phyloP scores from a whole-genome alignment of 2,113 vertebrate species.

The Beaufortia kweichowensis region DNA sequence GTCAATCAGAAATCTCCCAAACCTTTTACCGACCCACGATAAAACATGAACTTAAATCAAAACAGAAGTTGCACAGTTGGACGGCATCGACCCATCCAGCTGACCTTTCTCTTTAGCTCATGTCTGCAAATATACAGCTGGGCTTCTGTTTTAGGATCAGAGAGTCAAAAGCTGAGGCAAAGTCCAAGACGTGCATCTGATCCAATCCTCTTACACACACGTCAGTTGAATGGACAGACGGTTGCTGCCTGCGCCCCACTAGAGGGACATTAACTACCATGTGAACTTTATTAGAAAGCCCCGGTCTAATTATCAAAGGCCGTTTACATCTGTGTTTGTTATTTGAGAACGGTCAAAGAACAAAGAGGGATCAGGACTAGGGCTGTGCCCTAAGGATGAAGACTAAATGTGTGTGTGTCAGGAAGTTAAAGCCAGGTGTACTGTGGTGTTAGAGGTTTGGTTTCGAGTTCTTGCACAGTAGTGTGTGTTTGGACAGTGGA shows the following conservation, averaged over 20 bases:
- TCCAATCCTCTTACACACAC: constrained; percentile 36
- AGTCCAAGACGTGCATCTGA: constrained; percentile 32
- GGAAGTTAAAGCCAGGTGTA: constrained; percentile 36
- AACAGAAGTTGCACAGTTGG: constrained; percentile 3
- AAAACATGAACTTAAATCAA: not conserved
- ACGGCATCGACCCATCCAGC: not conserved
- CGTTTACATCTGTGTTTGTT: constrained; percentile 50
- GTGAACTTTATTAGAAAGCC: constrained; percentile 55
- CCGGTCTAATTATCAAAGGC: constrained; percentile 53
- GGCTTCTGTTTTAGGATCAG: constrained; percentile 26
- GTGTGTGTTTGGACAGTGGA: not conserved
- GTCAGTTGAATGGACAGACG: constrained; percentile 7
- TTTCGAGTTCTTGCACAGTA: not conserved
- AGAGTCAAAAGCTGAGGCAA: constrained; percentile 16
- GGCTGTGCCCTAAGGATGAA: not conserved
- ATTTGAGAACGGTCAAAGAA: constrained; percentile 39
- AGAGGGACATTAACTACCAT: constrained; percentile 48
- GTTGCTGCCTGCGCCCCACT: constrained; percentile 20
- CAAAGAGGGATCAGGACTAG: constrained; percentile 29
- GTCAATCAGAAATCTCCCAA: constrained; percentile 20
- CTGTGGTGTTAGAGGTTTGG: constrained; percentile 13
- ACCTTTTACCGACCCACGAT: not conserved
- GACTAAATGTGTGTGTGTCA: constrained; percentile 21
- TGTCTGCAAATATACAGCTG: constrained; percentile 33
- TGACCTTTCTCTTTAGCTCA: constrained; percentile 12